Percentiles rank a stretch among this genome's conserved stretches.
Conservation (phyloP, 2,888 invertebrate species). For the Brachylomia viminalis region DNA sequence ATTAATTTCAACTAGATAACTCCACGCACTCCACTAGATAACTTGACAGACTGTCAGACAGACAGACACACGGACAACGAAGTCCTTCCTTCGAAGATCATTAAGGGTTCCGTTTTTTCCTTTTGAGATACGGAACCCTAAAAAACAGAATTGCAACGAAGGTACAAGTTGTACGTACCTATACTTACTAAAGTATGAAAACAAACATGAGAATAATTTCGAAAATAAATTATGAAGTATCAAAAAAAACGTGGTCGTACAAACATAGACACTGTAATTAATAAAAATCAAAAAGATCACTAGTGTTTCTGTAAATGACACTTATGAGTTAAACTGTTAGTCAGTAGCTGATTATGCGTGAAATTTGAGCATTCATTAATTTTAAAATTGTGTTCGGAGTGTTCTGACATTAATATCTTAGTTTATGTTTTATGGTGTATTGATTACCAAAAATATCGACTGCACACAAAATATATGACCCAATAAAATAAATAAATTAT, state of each 20-base stretch:
- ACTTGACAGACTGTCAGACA: too few relatives aligned
- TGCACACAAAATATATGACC: background rate
- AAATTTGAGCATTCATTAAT: constrained; percentile 50
- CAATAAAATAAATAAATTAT: background rate
- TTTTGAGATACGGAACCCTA: too few relatives aligned
- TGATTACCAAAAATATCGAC: constrained; percentile 27
- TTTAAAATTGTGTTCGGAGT: constrained; percentile 21
- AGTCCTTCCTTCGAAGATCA: too few relatives aligned
- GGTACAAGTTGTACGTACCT: background rate
- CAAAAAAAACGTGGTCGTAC: constrained; percentile 25
- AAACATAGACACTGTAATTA: constrained; percentile 23
- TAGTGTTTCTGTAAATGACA: constrained; percentile 44
- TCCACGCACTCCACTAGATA: too few relatives aligned
- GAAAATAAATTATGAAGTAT: constrained; percentile 8
- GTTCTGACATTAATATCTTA: constrained; percentile 36
- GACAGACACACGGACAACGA: too few relatives aligned
- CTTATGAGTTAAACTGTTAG: constrained; percentile 15
- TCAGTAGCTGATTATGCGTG: constrained; percentile 47
- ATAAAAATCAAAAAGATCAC: constrained; percentile 31
- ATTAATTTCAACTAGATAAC: too few relatives aligned
- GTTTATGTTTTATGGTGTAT: constrained; percentile 28
- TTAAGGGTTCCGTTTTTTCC: too few relatives aligned
- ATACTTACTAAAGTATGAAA: background rate
- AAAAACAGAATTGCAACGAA: background rate
- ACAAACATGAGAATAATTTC: background rate